Percentiles rank a stretch among this genome's conserved stretches.
Conservation (phyloP, 2,797 vertebrate species). For the Danionella dracula region DNA sequence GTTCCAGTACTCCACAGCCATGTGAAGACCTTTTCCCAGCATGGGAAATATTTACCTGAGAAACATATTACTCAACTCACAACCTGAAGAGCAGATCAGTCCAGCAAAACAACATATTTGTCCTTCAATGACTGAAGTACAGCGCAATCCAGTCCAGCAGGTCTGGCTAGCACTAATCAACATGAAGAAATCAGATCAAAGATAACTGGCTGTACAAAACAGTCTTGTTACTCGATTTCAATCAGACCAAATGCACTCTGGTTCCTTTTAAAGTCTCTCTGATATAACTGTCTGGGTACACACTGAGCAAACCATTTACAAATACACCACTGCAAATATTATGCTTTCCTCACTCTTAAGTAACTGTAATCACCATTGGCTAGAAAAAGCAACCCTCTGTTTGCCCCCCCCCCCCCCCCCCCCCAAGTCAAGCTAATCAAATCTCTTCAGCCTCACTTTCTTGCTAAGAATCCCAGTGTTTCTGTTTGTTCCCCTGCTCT, state of each 20-base stretch:
- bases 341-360: background rate
- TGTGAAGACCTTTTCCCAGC: background rate
- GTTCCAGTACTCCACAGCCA: background rate
- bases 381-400: background rate
- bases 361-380: background rate
- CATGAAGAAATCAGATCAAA: background rate
- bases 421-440: no score
- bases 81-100: background rate
- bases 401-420: no score
- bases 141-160: background rate
- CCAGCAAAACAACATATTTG: conserved; percentile 6
- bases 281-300: conserved; percentile 27
- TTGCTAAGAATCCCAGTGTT: background rate
- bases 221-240: background rate
- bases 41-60: background rate
- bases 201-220: background rate
- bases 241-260: background rate
- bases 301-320: background rate
- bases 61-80: background rate
- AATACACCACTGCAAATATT: background rate
- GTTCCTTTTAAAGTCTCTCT: background rate
- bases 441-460: background rate
- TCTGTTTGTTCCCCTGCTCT: background rate
- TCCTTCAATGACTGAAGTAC: background rate
- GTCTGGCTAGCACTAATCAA: background rate